These are phyloP conservation scores for Andrena bicolor DNA, from an alignment of 2,888 invertebrate species.

Conservation along the genomic window DNA sequence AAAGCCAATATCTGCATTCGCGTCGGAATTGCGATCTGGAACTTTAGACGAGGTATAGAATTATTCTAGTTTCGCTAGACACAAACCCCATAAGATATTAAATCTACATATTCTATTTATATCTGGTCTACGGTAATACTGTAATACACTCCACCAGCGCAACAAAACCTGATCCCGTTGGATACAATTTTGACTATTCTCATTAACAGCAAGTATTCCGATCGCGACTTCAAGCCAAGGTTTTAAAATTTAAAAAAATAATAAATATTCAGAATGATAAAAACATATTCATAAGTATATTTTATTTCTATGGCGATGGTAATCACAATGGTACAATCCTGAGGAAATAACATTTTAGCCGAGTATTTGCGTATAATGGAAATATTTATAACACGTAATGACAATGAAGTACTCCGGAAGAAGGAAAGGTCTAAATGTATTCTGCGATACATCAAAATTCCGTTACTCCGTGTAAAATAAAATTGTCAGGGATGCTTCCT, in stretches of 20 bases:
- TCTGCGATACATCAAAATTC: constrained; percentile 25
- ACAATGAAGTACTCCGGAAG: constrained; percentile 20
- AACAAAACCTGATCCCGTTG: too few species aligned
- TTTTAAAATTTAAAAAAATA: constrained; percentile 2
- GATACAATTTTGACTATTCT: too few species aligned
- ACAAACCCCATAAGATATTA: too few species aligned
- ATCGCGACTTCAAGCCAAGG: background rate
- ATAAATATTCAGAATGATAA: constrained; percentile 23
- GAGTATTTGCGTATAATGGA: constrained; percentile 26
- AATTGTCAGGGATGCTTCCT: constrained; percentile 32
- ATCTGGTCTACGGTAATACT: too few species aligned
- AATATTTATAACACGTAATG: constrained; percentile 40
- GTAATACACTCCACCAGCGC: too few species aligned
- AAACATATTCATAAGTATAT: constrained; percentile 42
- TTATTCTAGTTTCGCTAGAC: too few species aligned
- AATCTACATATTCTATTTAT: too few species aligned
- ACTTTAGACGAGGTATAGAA: too few species aligned
- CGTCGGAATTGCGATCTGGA: too few species aligned
- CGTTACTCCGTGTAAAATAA: constrained; percentile 24
- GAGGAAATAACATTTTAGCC: constrained; percentile 39
- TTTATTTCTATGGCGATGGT: constrained; percentile 51
- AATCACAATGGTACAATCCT: constrained; percentile 53
- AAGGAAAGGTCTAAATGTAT: constrained; percentile 33
- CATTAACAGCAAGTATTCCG: too few species aligned
- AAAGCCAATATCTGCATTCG: too few species aligned